Evolutionary conservation across 2,888 invertebrate genomes (phyloP).

Genomic region (Agonopterix heracliana): DNA sequence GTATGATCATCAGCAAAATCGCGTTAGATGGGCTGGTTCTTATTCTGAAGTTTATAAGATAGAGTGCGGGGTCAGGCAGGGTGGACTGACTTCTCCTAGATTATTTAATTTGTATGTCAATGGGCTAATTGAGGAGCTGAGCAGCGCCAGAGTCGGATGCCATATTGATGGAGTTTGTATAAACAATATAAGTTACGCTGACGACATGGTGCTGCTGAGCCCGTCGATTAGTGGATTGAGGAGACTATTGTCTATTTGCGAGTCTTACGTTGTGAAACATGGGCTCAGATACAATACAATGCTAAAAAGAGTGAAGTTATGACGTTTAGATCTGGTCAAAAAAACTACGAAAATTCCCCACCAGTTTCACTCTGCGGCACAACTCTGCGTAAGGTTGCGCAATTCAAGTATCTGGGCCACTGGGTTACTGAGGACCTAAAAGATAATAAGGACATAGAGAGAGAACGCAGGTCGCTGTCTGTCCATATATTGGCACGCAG

Average conservation of each 20-base stretch:
- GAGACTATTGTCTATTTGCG: not conserved
- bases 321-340: not conserved
- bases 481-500: slow-evolving; percentile 4
- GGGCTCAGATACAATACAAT: slow-evolving; percentile 2
- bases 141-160: slow-evolving; percentile 1
- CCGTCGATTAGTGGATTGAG: not conserved
- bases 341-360: not conserved
- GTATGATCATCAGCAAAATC: slow-evolving; percentile 16
- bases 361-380: not conserved
- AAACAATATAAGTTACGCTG: no score
- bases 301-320: not conserved
- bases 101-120: not conserved
- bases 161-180: no score
- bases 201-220: no score
- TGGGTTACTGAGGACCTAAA: not conserved
- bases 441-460: slow-evolving; percentile 1
- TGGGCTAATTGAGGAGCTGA: slow-evolving; percentile 1
- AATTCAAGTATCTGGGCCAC: slow-evolving; percentile 3
- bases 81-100: slow-evolving; percentile 1
- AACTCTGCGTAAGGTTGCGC: not conserved
- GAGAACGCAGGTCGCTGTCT: slow-evolving; percentile 2
- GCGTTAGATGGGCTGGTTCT: slow-evolving; percentile 12
- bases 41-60: slow-evolving; percentile 6
- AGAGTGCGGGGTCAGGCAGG: slow-evolving; percentile 16
- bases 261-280: slow-evolving; percentile 1